Percentiles rank a stretch among this genome's conserved stretches.
Conservation (phyloP, 2,888 invertebrate species). For the Adelognathus sp. region DNA sequence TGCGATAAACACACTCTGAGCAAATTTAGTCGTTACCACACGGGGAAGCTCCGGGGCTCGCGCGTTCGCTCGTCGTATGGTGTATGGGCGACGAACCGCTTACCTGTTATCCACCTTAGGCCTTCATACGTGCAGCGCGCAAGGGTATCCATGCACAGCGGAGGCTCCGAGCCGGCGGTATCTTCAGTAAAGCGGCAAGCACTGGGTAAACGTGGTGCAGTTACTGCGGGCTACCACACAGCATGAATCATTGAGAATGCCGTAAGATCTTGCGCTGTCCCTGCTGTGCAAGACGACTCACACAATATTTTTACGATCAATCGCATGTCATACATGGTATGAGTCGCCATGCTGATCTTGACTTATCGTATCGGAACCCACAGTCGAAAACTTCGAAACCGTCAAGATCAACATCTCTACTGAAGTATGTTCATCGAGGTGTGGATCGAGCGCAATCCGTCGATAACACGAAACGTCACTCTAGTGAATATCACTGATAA, state of each 20-base stretch:
- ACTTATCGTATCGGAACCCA: not conserved
- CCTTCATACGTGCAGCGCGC: not conserved
- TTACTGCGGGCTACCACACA: conserved; percentile 65
- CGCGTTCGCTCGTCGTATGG: conserved; percentile 27
- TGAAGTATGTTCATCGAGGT: too few relatives aligned
- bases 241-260: conserved; percentile 73
- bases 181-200: conserved; percentile 6
- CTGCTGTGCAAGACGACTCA: conserved; percentile 64
- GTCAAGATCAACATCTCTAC: too few relatives aligned
- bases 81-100: conserved; percentile 34
- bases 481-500: too few relatives aligned
- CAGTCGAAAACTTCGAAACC: not conserved
- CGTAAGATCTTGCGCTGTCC: conserved; percentile 62
- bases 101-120: conserved; percentile 48
- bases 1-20: conserved; percentile 68
- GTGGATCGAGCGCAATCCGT: too few relatives aligned
- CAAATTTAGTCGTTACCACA: conserved; percentile 73
- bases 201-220: conserved; percentile 16
- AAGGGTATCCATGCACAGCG: conserved; percentile 16
- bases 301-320: conserved; percentile 2
- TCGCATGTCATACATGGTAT: not conserved
- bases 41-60: conserved; percentile 44
- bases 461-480: too few relatives aligned
- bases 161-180: conserved; percentile 8
- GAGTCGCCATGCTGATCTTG: not conserved